Base-by-base conservation (phyloP, 2,113 vertebrate genomes). In the Maccullochella peelii region DNA sequence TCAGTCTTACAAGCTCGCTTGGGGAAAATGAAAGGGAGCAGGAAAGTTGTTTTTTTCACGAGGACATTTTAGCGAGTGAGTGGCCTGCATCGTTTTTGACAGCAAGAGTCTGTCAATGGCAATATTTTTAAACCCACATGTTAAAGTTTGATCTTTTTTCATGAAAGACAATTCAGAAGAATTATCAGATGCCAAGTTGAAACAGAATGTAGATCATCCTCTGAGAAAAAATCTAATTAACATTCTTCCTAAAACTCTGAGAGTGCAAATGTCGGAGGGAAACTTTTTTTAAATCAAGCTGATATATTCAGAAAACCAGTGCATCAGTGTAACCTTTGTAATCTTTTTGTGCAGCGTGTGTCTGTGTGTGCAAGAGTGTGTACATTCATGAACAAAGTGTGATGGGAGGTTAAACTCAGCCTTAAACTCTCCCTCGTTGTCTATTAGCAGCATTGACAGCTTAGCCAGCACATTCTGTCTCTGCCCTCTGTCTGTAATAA, bases 391-490 rank as follows among this genome's bases (percentile, higher is more conserved):
- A 38, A 20, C 5, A 14, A 33, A 27, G 72, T 72, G 79, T 89
- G 86, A 80, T 77, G 57, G 73, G 72, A 80, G 89, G 85, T 94
- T 90, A 92, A 91, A 93, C 80, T 95, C 95, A 93, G 83, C 94
- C 89, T 95, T 89, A 91, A 88, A 92, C 79, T 95, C 95, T 93
- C 76, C 95, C 92, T 96, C 96, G 87, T 91, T 95, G 95, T 97
- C 97, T 96, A 96, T 99, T 97, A 98, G 96, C 94, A 95, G 87
- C 93, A 91, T 95, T 97, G 97, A 98, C 97, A 97, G 95, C 97
- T 96, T 96, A 96, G 97, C 96, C 95, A 97, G 96, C 96, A 96
- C 96, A 93, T 97, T 97, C 94, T 92, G 93, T 96, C 95, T 95
- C 94, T 95, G 94, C 95, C 94, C 95, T 96, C 93, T 94, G 94